phyloP scores from a whole-genome alignment of 2,888 invertebrate species.

The Pandemis heparana region DNA sequence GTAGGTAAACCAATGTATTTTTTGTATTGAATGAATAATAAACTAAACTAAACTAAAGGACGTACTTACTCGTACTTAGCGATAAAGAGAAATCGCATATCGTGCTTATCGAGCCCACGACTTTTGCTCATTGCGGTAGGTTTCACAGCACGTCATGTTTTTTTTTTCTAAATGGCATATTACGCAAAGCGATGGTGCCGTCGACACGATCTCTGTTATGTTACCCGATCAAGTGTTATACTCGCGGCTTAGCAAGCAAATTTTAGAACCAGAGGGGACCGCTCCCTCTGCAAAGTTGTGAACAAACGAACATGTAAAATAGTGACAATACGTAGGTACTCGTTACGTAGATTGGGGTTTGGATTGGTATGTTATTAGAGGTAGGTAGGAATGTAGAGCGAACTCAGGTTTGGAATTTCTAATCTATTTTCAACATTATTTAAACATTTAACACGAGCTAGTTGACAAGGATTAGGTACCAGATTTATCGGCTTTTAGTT shows the following conservation, averaged over 20 bases:
- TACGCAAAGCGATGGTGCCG: constrained; percentile 4
- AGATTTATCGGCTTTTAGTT: no score
- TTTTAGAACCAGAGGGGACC: not conserved
- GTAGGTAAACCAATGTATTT: no score
- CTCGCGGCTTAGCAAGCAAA: not conserved
- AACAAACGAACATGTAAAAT: constrained; percentile 3
- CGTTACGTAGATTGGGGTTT: not conserved
- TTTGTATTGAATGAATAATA: no score
- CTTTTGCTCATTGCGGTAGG: not conserved
- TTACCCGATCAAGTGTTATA: not conserved
- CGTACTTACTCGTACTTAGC: not conserved
- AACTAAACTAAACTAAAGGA: no score
- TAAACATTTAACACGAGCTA: no score
- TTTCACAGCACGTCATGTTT: not conserved
- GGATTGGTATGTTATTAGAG: not conserved
- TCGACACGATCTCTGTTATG: constrained; percentile 2
- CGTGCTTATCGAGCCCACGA: constrained; percentile 5
- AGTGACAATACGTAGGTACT: not conserved
- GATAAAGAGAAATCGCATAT: not conserved
- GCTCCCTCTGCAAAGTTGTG: not conserved
- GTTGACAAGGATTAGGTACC: no score
- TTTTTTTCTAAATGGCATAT: constrained; percentile 10
- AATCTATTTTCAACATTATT: not conserved
- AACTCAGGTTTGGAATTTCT: not conserved
- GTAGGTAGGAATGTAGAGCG: not conserved